Conservation (phyloP, 2,113 vertebrate species). For the Hydrolagus affinis region DNA sequence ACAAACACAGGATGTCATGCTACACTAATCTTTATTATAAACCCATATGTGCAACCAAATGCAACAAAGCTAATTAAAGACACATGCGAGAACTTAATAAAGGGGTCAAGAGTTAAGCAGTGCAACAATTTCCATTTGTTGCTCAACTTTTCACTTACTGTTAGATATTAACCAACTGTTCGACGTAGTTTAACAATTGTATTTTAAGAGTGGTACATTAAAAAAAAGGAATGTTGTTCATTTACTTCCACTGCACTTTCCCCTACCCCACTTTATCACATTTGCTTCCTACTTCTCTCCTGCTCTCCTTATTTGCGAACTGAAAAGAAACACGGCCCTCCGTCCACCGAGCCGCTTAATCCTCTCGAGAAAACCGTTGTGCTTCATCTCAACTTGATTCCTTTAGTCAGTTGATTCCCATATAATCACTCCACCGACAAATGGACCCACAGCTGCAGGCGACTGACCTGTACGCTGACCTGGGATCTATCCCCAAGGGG, state of each 20-base stretch:
- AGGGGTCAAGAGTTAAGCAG: slow-evolving; percentile 30
- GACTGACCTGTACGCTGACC: background rate
- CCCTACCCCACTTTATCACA: background rate
- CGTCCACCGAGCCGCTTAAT: background rate
- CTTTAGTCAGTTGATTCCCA: background rate
- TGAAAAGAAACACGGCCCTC: background rate
- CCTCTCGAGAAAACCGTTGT: background rate
- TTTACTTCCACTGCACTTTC: slow-evolving; percentile 20
- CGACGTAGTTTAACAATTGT: background rate
- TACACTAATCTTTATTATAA: slow-evolving; percentile 32
- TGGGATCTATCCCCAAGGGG: background rate
- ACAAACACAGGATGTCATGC: slow-evolving; percentile 30
- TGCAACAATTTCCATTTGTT: slow-evolving; percentile 32
- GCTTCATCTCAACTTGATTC: background rate
- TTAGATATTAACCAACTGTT: slow-evolving; percentile 24
- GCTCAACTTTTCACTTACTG: slow-evolving; percentile 7
- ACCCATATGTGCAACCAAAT: slow-evolving; percentile 27
- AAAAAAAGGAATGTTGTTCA: slow-evolving; percentile 25
- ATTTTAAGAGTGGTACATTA: slow-evolving; percentile 9
- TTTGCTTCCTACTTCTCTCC: background rate
- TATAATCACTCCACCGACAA: background rate
- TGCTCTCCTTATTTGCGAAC: background rate
- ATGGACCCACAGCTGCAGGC: background rate
- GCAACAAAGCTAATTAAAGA: slow-evolving; percentile 32
- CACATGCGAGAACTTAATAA: slow-evolving; percentile 27